These are phyloP conservation scores for Callosobruchus maculatus DNA, from an alignment of 2,888 invertebrate genomes.

Conservation along the genomic window DNA sequence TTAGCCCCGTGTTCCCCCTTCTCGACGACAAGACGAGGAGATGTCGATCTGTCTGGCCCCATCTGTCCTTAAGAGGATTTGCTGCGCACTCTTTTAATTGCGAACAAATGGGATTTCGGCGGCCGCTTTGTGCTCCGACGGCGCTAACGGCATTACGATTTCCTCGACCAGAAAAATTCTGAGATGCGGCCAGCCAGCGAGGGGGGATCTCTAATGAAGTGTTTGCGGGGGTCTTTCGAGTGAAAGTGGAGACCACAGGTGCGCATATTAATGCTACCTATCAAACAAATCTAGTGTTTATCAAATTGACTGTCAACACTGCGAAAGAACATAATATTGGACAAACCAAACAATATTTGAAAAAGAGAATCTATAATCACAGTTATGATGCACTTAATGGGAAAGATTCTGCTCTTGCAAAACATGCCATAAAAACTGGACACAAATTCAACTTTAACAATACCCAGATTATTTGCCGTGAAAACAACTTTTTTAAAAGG, in stretches of 20 bases:
- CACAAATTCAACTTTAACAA: too few species aligned
- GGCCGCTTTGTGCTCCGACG: constrained; percentile 11
- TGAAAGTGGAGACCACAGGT: background rate
- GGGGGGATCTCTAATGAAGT: background rate
- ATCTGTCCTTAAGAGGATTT: constrained; percentile 16
- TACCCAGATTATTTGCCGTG: too few species aligned
- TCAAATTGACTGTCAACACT: too few species aligned
- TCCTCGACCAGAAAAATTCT: background rate
- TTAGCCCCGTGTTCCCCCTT: background rate
- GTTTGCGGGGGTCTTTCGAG: background rate
- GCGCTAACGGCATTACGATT: constrained; percentile 1
- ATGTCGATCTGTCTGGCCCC: background rate
- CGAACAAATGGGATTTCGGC: constrained; percentile 16
- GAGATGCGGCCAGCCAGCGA: background rate
- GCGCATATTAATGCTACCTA: too few species aligned
- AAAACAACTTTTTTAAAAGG: too few species aligned
- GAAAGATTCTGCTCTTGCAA: too few species aligned
- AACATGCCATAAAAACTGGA: too few species aligned
- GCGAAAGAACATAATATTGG: too few species aligned
- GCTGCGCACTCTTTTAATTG: constrained; percentile 17
- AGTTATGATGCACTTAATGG: too few species aligned
- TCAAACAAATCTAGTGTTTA: too few species aligned
- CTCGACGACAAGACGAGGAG: background rate
- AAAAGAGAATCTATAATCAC: too few species aligned
- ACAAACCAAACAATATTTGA: too few species aligned